These are phyloP conservation scores for Neomonachus schauinslandi DNA, from an alignment of 2,113 vertebrate genomes.

Conservation along the genomic window DNA sequence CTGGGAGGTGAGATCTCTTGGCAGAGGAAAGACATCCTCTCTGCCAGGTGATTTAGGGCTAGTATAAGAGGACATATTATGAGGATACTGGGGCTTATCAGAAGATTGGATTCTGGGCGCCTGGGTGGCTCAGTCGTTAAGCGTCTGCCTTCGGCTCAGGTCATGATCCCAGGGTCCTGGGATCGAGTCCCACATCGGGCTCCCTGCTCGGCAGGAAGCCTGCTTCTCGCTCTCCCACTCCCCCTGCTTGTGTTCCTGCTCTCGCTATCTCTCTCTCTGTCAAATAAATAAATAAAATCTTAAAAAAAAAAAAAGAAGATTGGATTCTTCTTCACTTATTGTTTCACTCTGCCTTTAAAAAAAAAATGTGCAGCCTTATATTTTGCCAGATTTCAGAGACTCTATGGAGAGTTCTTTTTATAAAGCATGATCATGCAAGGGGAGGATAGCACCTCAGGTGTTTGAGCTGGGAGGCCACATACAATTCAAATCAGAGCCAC, in stretches of 20 bases:
- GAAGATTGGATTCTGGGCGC: background rate
- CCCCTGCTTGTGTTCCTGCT: no score
- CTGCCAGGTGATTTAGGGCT: background rate
- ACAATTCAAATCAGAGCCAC: constrained; percentile 3
- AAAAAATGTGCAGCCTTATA: background rate
- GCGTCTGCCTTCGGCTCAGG: no score
- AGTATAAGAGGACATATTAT: background rate
- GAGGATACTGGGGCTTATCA: background rate
- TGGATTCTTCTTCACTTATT: background rate
- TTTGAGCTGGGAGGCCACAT: background rate
- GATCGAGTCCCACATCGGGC: no score
- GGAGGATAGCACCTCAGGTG: background rate
- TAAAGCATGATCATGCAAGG: background rate
- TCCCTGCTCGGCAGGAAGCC: no score
- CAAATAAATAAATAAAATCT: no score
- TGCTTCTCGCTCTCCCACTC: no score
- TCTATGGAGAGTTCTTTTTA: background rate
- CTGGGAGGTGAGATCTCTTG: background rate
- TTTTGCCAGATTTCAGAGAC: background rate
- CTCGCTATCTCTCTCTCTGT: no score
- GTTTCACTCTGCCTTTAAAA: background rate
- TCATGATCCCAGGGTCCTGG: no score
- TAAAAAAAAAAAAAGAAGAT: background rate
- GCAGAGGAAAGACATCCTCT: background rate
- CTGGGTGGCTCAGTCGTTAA: no score